Evolutionary conservation across 2,888 invertebrate genomes (phyloP).

Genomic region (Drosophila diplacantha): DNA sequence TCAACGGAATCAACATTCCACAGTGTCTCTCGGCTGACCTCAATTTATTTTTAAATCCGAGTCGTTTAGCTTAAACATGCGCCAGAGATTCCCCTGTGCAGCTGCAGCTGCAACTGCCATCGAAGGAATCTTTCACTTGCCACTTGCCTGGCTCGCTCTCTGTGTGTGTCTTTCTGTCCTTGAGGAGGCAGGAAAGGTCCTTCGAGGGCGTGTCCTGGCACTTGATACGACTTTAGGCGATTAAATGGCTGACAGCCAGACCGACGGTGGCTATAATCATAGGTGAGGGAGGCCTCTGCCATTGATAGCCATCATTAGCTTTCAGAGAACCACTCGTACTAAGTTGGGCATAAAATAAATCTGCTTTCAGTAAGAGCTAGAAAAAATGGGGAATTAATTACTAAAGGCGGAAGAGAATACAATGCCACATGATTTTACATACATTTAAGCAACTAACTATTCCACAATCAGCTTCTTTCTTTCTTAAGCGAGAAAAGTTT

Average conservation of each 20-base stretch:
- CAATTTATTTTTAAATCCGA: slow-evolving; percentile 68
- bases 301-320: slow-evolving; percentile 17
- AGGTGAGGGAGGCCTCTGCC: slow-evolving; percentile 2
- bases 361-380: neutral
- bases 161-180: slow-evolving; percentile 7
- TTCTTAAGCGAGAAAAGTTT: no score
- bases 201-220: slow-evolving; percentile 3
- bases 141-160: slow-evolving; percentile 5
- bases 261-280: slow-evolving; percentile 1
- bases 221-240: slow-evolving; percentile 7
- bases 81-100: slow-evolving; percentile 31
- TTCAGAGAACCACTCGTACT: neutral
- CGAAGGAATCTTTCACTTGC: slow-evolving; percentile 19
- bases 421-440: neutral
- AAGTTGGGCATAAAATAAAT: neutral
- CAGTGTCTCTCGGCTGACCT: slow-evolving; percentile 54
- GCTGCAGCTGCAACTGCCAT: slow-evolving; percentile 27
- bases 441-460: neutral
- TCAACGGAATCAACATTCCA: slow-evolving; percentile 32
- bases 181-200: neutral
- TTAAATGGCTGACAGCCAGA: slow-evolving; percentile 4
- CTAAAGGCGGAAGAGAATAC: neutral
- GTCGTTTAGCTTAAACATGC: slow-evolving; percentile 63
- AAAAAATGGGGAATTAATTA: neutral
- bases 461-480: no score